Evolutionary conservation across 2,888 invertebrate species (phyloP).

Genomic region (Clunio marinus): DNA sequence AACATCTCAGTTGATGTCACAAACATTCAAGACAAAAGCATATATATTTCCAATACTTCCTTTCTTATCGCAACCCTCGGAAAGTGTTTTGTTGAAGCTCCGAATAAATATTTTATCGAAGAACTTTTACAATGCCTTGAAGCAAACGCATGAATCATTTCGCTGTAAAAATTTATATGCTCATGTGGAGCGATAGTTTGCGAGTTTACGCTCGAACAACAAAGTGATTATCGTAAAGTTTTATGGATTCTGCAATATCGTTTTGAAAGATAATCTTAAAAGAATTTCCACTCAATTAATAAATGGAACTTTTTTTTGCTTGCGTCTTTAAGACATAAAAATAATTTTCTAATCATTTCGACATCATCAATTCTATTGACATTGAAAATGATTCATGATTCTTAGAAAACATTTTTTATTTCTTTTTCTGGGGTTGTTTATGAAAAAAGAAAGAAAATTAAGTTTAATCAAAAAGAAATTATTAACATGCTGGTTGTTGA

Average conservation of each 20-base stretch:
- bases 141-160: background rate
- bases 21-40: background rate
- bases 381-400: too few species aligned
- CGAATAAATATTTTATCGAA: too few species aligned
- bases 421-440: too few species aligned
- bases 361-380: too few species aligned
- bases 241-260: background rate
- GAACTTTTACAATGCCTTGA: background rate
- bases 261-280: background rate
- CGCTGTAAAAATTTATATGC: background rate
- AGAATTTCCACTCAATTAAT: constrained; percentile 10
- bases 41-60: background rate
- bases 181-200: too few species aligned
- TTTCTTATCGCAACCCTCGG: background rate
- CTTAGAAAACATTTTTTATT: too few species aligned
- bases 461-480: constrained; percentile 34
- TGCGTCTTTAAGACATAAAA: too few species aligned
- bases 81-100: too few species aligned
- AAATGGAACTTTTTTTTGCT: background rate
- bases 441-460: too few species aligned
- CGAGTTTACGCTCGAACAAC: background rate
- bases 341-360: too few species aligned
- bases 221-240: background rate
- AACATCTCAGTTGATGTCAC: background rate
- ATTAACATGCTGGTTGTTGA: constrained; percentile 29